Evolutionary conservation across 2,888 invertebrate genomes (phyloP), one percentile per base, ranked within the genome.

Genomic region (Laspeyria flexula): DNA sequence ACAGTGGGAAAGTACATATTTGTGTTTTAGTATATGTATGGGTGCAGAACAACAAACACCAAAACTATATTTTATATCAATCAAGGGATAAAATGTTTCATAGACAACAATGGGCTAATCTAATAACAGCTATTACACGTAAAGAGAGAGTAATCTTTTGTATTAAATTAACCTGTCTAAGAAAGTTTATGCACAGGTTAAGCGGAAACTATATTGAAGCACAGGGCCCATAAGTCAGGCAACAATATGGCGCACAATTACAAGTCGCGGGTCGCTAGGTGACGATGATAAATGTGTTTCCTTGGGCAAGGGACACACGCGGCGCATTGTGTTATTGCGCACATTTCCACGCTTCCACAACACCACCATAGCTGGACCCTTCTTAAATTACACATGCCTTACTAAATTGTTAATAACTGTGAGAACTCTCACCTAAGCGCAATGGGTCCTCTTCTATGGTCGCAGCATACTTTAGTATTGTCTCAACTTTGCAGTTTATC

Each of bases 221-320:
- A 63, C 68, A 65, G 66, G 65, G 69, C 72, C 81, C 79, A 90
- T 92, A 90, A 88, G 81, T 91, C 87, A 90, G 77, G 81, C 81
- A 86, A 89, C 90, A 89, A 88, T 89, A 88, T 86, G 79, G 86
- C 84, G 76, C 77, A 89, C 89, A 90, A 91, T 90, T 90, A 90
- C 90, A 85, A 87, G 86, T 80, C 83, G 68, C 81, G 74, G 71
- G 79, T 74, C 76, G 66, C 74, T 72, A 71, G 83, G 83, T 88
- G 90, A 91, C 87, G 91, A 91, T 90, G 90, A 92, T 86, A 88
- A 88, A 92, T 90, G 76, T 73, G 77, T 66, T 85, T 88, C 83
- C 85, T 83, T 86, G 76, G 81, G 81, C 82, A 73, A 79, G 78
- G 73, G 82, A 85, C 85, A 83, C 75, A 80, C 73, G 71, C 70